Conservation (phyloP, 1,140 invertebrate genomes). For the Globodera rostochiensis region DNA sequence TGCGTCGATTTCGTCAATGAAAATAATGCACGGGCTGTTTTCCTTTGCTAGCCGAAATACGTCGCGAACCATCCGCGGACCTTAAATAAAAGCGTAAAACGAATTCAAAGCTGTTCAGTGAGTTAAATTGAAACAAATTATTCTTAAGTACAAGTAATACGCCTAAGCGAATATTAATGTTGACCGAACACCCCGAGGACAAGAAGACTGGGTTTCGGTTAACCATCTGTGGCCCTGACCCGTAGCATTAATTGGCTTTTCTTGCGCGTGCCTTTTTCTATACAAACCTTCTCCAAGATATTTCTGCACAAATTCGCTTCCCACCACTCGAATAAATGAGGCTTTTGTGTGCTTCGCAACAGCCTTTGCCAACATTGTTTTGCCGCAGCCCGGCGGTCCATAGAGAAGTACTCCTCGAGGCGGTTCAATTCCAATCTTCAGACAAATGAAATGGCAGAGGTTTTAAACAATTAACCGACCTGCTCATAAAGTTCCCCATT, state of each 20-base stretch:
- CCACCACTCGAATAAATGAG: slow-evolving; percentile 83
- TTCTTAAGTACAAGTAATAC: no score
- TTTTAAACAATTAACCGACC: slow-evolving; percentile 75
- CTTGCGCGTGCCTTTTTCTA: no score
- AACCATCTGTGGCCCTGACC: no score
- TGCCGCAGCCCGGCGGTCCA: slow-evolving; percentile 91
- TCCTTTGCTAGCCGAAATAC: slow-evolving; percentile 98
- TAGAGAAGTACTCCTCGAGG: slow-evolving; percentile 97
- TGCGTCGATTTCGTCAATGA: slow-evolving; percentile 62
- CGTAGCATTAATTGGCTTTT: no score
- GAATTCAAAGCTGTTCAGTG: no score
- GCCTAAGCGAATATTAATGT: no score
- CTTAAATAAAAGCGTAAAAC: slow-evolving; percentile 68
- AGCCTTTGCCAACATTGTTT: slow-evolving; percentile 98
- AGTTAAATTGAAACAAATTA: no score
- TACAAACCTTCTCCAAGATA: slow-evolving; percentile 82
- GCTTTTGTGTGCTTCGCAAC: slow-evolving; percentile 93
- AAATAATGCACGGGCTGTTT: slow-evolving; percentile 96
- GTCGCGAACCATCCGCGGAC: slow-evolving; percentile 95
- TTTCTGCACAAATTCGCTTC: slow-evolving; percentile 99
- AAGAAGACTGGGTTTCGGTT: no score
- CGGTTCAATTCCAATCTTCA: slow-evolving; percentile 72
- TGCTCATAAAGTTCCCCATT: slow-evolving; percentile 99
- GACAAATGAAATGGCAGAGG: slow-evolving; percentile 8
- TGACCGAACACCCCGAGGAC: no score